phyloP scores from a whole-genome alignment of 1,140 invertebrate species.

The Brachionus paranguensis region DNA sequence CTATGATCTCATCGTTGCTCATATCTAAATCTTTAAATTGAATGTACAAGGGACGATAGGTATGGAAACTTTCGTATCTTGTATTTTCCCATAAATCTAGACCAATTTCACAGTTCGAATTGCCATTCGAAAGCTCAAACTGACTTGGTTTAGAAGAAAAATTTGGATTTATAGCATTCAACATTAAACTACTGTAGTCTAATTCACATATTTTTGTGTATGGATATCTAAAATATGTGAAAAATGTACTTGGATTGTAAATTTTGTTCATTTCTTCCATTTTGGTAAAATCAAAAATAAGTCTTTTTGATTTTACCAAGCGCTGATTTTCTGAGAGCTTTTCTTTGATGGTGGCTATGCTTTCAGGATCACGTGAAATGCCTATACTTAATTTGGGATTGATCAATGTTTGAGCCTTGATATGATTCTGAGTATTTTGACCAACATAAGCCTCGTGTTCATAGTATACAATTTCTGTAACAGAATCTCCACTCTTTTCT shows the following conservation, averaged over 20 bases:
- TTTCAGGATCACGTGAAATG: background rate
- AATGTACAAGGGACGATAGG: background rate
- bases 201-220: conserved; percentile 12
- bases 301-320: background rate
- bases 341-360: background rate
- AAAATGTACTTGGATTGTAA: background rate
- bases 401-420: background rate
- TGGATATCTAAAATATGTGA: background rate
- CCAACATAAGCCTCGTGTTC: background rate
- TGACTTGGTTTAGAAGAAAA: background rate
- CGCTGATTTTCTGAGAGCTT: background rate
- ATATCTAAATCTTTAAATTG: background rate
- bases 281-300: background rate
- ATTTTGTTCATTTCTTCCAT: background rate
- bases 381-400: background rate
- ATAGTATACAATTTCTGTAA: background rate
- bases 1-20: background rate
- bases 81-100: background rate
- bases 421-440: background rate
- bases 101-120: background rate
- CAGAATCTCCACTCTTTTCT: background rate
- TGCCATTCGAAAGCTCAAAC: background rate
- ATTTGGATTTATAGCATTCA: background rate
- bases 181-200: background rate
- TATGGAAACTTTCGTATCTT: background rate